phyloP scores from a whole-genome alignment of 2,888 invertebrate species.

The Rhingia campestris region DNA sequence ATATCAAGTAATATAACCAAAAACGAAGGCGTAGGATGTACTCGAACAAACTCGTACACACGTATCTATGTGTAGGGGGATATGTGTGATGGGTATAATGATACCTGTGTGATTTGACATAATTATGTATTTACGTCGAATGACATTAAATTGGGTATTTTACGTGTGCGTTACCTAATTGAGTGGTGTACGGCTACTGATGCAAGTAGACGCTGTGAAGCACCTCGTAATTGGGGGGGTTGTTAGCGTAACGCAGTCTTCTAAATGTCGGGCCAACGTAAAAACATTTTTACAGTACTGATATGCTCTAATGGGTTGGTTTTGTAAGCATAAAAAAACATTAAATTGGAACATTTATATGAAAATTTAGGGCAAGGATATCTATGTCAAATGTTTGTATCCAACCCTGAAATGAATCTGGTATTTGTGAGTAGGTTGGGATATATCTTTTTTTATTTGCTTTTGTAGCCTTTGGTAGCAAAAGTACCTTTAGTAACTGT shows the following conservation, averaged over 20 bases:
- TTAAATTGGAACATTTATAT: background rate
- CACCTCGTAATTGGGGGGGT: slow-evolving; percentile 42
- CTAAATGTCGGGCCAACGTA: slow-evolving; percentile 18
- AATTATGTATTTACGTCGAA: slow-evolving; percentile 72
- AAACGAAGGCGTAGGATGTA: slow-evolving; percentile 47
- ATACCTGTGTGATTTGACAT: slow-evolving; percentile 73
- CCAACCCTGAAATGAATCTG: no score
- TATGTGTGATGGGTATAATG: slow-evolving; percentile 60
- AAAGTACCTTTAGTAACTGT: no score
- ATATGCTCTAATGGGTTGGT: slow-evolving; percentile 25
- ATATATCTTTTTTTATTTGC: no score
- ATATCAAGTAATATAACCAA: slow-evolving; percentile 69
- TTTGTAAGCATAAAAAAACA: slow-evolving; percentile 13
- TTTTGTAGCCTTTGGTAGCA: no score
- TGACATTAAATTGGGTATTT: slow-evolving; percentile 64
- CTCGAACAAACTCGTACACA: slow-evolving; percentile 14
- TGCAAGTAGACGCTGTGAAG: slow-evolving; percentile 26
- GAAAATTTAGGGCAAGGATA: background rate
- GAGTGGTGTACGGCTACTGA: slow-evolving; percentile 45
- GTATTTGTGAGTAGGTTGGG: no score
- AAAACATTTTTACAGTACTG: slow-evolving; percentile 29
- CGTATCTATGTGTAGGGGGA: slow-evolving; percentile 23
- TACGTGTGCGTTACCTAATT: slow-evolving; percentile 63
- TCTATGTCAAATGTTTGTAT: no score
- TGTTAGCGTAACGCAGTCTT: slow-evolving; percentile 42